These are phyloP conservation scores for Barbus barbus DNA, from an alignment of 2,113 vertebrate species.

Conservation along the genomic window DNA sequence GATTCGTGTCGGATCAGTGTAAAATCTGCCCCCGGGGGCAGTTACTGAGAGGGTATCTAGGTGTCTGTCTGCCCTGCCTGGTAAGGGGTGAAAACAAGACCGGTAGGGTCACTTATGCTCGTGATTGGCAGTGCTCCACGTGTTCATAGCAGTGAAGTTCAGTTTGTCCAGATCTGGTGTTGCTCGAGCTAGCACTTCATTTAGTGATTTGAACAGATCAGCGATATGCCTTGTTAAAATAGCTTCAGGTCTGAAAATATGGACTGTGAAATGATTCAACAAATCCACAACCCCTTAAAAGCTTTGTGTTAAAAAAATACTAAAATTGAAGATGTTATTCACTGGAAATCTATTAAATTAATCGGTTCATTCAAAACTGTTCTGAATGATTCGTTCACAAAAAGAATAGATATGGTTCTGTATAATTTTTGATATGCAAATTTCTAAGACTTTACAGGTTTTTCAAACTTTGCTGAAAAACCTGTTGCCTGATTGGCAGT, in stretches of 20 bases:
- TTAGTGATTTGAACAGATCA: neutral
- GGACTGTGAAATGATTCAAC: neutral
- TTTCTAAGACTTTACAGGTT: neutral
- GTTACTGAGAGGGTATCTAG: slow-evolving; percentile 36
- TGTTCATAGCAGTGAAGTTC: slow-evolving; percentile 2
- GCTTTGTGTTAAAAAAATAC: neutral
- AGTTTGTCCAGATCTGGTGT: slow-evolving; percentile 8
- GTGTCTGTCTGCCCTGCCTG: slow-evolving; percentile 53
- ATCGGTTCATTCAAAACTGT: neutral
- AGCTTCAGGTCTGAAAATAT: slow-evolving; percentile 2
- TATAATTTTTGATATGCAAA: neutral
- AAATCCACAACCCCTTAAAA: neutral
- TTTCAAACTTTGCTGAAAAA: neutral
- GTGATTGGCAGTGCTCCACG: neutral
- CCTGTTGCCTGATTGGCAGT: neutral
- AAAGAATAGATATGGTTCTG: neutral
- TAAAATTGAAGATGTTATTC: neutral
- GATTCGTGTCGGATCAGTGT: slow-evolving; percentile 66
- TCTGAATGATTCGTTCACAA: neutral
- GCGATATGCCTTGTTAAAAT: neutral
- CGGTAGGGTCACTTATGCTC: neutral
- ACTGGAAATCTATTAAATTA: neutral
- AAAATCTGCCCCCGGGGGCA: slow-evolving; percentile 66
- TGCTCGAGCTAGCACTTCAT: slow-evolving; percentile 1
- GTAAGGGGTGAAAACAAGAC: slow-evolving; percentile 33